Evolutionary conservation across 2,888 invertebrate species (phyloP), one percentile per base, ranked within the genome.

Genomic region (Troglohyphantes excavatus): DNA sequence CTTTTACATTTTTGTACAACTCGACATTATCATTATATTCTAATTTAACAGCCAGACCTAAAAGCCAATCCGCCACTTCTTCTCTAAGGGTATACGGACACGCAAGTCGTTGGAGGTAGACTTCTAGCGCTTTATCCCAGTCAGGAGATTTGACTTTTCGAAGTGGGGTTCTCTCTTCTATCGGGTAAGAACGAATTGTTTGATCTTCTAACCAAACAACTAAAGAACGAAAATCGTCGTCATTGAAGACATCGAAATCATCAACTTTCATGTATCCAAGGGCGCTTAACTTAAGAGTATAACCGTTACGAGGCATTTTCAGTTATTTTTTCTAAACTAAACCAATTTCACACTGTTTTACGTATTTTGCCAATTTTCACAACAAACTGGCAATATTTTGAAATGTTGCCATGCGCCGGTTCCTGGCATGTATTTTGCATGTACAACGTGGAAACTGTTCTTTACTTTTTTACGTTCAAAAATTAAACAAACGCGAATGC

Each of bases 121-220:
- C n/a, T 61, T 81, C 43, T 93, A 96, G 97, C 0, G 95, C 95
- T 90, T 95, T 94, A 59, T 95, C 94, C 98, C 98, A 98, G 75
- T 95, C 94, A 2, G 94, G 92, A 13, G 95, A 95, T 46, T 95
- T 94, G 1, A 96, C 95, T 91, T 96, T 95, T 65, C 97, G 95
- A n/a, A 99, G 93, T 0, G 94, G 95, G 91, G 95, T 95, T 13
- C 97, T 94, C 91, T 97, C 96, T 93, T 97, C 97, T 85, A 97
- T 96, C 93, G 96, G 96, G 92, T 97, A 97, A 92, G 96, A 96
- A 13, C 98, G 95, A 91, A 99, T 97, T 94, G 97, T 97, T 93
- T 98, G 97, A 93, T 98, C 97, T 94, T 99, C 99, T 82, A 99
- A 93, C 99, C 98, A 99, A 0, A 96, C 94, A 26, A 98, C 95